Percentiles rank a stretch among this genome's conserved stretches.
Evolutionary conservation across 2,888 invertebrate genomes (phyloP).

Genomic region (Nemotelus pantherinus): DNA sequence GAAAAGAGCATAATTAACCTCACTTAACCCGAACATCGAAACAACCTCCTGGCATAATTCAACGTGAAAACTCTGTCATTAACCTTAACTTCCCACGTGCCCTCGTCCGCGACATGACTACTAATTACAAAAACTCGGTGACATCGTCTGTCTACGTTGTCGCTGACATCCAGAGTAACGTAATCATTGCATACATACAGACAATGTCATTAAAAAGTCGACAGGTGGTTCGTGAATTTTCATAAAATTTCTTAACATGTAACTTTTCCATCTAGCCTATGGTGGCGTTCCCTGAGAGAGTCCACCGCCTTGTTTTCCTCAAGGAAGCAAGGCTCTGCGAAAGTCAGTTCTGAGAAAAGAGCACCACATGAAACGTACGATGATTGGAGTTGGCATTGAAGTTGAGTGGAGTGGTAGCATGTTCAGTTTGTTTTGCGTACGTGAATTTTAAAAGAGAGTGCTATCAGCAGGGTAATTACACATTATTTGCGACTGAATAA

Average conservation of each 20-base stretch:
- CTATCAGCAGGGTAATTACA: neutral
- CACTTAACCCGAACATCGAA: conserved; percentile 1
- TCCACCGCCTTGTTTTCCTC: neutral
- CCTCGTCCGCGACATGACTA: conserved; percentile 13
- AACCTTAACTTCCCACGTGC: conserved; percentile 13
- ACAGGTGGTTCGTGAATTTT: conserved; percentile 35
- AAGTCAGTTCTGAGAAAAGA: too few relatives aligned
- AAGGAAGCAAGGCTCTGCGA: too few relatives aligned
- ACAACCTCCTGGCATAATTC: neutral
- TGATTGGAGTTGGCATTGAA: too few relatives aligned
- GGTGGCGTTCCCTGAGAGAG: neutral
- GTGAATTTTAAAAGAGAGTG: neutral
- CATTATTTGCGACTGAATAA: neutral
- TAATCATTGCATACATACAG: too few relatives aligned
- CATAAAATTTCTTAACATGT: conserved; percentile 18
- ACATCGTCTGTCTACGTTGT: neutral
- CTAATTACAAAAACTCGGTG: conserved; percentile 28
- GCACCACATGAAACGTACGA: too few relatives aligned
- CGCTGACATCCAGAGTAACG: too few relatives aligned
- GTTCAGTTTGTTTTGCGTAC: neutral
- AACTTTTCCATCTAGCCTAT: neutral
- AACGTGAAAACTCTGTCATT: conserved; percentile 5
- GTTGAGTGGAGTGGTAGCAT: neutral
- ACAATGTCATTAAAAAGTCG: neutral
- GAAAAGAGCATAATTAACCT: conserved; percentile 8